Evolutionary conservation across 2,113 vertebrate genomes (phyloP).

Genomic region (Setophaga kirtlandii): DNA sequence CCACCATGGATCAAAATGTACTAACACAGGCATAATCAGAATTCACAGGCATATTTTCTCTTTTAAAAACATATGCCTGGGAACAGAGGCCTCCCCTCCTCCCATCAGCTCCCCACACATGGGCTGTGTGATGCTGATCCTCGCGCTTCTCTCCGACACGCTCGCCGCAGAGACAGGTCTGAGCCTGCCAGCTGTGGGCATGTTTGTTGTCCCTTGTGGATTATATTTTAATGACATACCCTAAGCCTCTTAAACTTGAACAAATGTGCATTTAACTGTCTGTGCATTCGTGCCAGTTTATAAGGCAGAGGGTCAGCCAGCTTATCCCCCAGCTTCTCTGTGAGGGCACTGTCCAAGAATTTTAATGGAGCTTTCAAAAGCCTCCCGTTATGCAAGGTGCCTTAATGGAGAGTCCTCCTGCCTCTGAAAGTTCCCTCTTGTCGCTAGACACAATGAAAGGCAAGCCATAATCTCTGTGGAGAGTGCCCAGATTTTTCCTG

Average conservation of each 20-base stretch:
- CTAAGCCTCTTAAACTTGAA: conserved; percentile 43
- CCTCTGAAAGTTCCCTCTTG: not conserved
- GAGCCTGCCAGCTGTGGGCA: conserved; percentile 16
- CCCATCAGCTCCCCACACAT: fast-evolving
- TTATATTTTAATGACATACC: conserved; percentile 53
- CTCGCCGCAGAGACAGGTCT: not conserved
- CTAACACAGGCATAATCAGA: not conserved
- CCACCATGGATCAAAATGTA: not conserved
- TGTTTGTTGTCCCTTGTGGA: not conserved
- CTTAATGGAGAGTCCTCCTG: not conserved
- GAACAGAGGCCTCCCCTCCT: not conserved
- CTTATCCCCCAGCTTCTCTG: not conserved
- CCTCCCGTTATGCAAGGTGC: not conserved
- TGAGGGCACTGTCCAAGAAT: not conserved
- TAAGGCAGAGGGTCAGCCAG: conserved; percentile 5
- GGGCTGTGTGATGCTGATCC: not conserved
- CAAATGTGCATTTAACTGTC: conserved; percentile 9
- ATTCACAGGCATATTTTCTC: conserved; percentile 2
- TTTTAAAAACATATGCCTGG: not conserved
- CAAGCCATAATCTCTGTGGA: not conserved
- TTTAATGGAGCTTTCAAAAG: conserved; percentile 33
- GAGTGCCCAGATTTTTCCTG: not conserved
- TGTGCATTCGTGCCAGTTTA: not conserved
- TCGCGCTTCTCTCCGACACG: not conserved
- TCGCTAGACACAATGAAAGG: not conserved